Evolutionary conservation across 2,113 vertebrate species (phyloP).

Genomic region (Rhegmatorhina hoffmannsi): DNA sequence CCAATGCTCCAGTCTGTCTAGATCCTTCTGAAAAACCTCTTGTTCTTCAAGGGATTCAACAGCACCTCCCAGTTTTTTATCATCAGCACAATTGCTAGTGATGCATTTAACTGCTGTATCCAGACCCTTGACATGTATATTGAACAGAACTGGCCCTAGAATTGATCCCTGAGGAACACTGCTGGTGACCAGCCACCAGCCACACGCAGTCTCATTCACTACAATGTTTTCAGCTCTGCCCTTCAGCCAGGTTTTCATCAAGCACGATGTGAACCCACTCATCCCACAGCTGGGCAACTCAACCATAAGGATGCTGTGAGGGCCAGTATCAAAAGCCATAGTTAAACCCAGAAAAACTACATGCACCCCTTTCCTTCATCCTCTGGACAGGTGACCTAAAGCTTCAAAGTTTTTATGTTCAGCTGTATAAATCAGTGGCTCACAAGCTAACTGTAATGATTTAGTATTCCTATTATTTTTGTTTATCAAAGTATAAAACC

Average conservation of each 20-base stretch:
- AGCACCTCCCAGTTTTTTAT: not conserved
- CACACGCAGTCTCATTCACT: not conserved
- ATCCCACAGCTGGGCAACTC: not conserved
- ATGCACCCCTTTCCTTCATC: not conserved
- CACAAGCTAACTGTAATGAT: not conserved
- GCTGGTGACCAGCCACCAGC: not conserved
- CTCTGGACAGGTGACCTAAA: not conserved
- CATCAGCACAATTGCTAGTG: not conserved
- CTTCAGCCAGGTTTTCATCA: not conserved
- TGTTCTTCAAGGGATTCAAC: not conserved
- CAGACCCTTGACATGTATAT: not conserved
- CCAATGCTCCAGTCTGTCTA: not conserved
- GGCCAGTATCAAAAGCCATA: not conserved
- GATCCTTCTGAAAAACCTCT: not conserved
- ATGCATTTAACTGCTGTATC: not conserved
- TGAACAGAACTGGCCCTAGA: not conserved
- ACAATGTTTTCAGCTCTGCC: not conserved
- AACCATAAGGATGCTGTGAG: not conserved
- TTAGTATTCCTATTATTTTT: not conserved
- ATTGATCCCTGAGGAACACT: not conserved
- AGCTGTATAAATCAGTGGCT: not conserved
- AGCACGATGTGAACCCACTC: not conserved
- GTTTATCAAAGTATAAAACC: not conserved
- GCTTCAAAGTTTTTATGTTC: not conserved
- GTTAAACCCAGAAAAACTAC: not conserved